Conservation (phyloP, 2,888 invertebrate genomes). For the Napeogenes sylphis region DNA sequence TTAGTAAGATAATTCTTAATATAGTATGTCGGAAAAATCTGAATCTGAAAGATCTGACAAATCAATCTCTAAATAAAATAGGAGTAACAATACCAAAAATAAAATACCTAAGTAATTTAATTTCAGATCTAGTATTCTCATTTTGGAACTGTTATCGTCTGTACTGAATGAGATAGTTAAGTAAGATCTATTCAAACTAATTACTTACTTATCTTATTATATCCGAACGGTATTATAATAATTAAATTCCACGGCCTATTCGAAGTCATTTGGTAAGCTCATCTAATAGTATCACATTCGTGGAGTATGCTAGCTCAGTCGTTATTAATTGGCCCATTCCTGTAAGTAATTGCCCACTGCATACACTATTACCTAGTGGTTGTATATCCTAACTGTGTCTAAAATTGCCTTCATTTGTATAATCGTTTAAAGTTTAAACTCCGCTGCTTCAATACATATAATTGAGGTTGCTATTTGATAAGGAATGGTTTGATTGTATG, state of each 20-base stretch:
- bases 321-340: constrained; percentile 53
- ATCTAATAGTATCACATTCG: constrained; percentile 38
- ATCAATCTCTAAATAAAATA: no score
- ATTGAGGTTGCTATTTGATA: constrained; percentile 8
- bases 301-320: constrained; percentile 28
- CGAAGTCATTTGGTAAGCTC: constrained; percentile 36
- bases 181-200: neutral
- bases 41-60: no score
- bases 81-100: no score
- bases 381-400: constrained; percentile 33
- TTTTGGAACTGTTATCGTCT: no score
- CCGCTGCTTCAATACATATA: constrained; percentile 11
- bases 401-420: constrained; percentile 35
- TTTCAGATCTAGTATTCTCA: no score
- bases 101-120: no score
- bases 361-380: constrained; percentile 38
- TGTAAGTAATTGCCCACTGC: constrained; percentile 50
- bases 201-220: neutral
- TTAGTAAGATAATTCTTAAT: no score
- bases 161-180: no score
- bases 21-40: no score
- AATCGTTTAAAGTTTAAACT: constrained; percentile 26
- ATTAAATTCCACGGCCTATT: constrained; percentile 33
- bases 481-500: neutral
- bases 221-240: constrained; percentile 11